Evolutionary conservation across 2,113 vertebrate genomes (phyloP), one percentile per base, ranked within the genome.

Genomic region (Microcebus murinus): DNA sequence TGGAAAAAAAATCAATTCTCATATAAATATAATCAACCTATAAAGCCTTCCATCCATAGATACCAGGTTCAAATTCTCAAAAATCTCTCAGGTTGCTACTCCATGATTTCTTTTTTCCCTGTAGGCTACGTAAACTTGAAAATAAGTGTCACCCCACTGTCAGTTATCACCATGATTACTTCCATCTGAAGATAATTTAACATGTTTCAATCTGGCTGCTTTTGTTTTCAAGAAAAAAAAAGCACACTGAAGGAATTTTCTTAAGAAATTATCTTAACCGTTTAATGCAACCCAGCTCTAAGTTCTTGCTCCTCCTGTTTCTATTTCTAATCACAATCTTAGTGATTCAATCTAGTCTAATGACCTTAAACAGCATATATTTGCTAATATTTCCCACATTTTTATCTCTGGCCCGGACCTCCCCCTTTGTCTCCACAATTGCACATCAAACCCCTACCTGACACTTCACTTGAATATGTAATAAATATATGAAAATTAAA

Each of bases 181-280:
- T 73, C 70, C 55, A 80, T 85, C 63, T 85, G 36, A 92, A 89
- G 71, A 85, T 89, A 89, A 97, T 89, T 91, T 96, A 73, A 57
- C 59, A 42, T 85, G 48, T 74, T 83, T 94, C 55, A 85, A 85
- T 90, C 25, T 92, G 65, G 71, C 31, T 15, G 25, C 39, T 85
- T 91, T 89, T 92, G 50, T 80, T 93, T 95, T 65, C 29, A 74
- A 96, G 29, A 55, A 76, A 85, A 65, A 39, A 87, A 52, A 95
- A 65, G 4, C 48, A 80, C 63, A 90, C 17, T 36, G 63, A 73
- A 61, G 4, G 36, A 25, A 63, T 89, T 85, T 91, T 52, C 76
- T 55, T 79, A 83, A 79, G 21, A 92, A 74, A 81, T 21, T n/a
- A 61, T 74, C 76, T 83, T 83, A 87, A 95, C 10, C 6, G 20